Base-by-base conservation (phyloP, 2,113 vertebrate genomes). In the Pterocles gutturalis region DNA sequence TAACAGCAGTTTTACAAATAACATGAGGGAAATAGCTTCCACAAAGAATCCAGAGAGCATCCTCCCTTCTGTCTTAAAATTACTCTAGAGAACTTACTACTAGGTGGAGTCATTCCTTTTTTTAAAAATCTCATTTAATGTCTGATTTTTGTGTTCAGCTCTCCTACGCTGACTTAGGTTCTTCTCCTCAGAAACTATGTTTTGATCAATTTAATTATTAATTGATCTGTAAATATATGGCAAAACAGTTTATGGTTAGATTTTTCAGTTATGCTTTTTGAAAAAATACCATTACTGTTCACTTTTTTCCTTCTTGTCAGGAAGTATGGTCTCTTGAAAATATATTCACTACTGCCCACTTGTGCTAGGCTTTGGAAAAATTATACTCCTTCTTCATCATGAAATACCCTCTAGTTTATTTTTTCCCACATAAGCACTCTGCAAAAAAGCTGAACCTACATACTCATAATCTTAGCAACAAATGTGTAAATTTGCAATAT, bases 1-100 rank as follows among this genome's bases (percentile, higher is more conserved):
- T 93, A 89, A 48, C 33, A 95, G 46, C 16, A 78, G 17, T 41
- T 96, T 65, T 83, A 70, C 20, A 94, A 90, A 87, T 87, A 69
- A 66, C 29, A 54, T 36, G 5, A 92, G 21, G 25, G 8, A 90
- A 96, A 65, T 49, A 26, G 10, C 38, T 92, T 57, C 26, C 33
- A 76, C 13, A 45, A 72, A 87, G 16, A 46, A 90, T 80, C 43
- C 17, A 83, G 89, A 71, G 22, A 9, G 17, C 38, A 54, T 51
- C 20, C 3, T 69, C 29, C 15, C 8, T 53, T 8, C 11, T 85
- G 43, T 55, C 43, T 57, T 67, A 83, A 87, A 82, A 57, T 67
- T 51, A 18, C 57, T 86, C 62, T 64, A 13, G 28, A 92, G n/a
- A 67, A 48, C 4, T 34, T 78, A 38, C 14, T 70, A 21, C 7